A percentile compares a stretch with the other conserved stretches of the same genome.
Evolutionary conservation across 2,888 invertebrate genomes (phyloP).

Genomic region (Diarsia dahlii): DNA sequence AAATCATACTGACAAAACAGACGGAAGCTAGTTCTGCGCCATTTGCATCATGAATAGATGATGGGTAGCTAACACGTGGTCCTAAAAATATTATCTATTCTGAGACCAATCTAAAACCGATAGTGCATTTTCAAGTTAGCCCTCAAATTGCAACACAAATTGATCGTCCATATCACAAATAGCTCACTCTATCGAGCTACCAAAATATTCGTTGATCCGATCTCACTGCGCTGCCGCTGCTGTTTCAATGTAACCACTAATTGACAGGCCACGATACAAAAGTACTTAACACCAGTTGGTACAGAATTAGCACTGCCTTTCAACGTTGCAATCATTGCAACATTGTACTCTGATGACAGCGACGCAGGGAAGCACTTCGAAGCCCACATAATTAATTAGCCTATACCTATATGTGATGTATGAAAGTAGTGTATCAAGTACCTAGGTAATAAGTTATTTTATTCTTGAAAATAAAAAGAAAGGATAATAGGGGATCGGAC

Average conservation of each 20-base stretch:
- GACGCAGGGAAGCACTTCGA: neutral
- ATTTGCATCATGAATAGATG: neutral
- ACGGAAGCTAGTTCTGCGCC: neutral
- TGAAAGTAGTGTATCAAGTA: too few relatives aligned
- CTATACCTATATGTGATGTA: neutral
- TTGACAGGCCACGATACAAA: neutral
- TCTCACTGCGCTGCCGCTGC: neutral
- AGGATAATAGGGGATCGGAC: too few relatives aligned
- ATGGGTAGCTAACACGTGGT: neutral
- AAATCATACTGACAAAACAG: neutral
- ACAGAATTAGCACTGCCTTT: neutral
- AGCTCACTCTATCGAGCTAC: neutral
- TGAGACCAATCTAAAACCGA: neutral
- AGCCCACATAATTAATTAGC: neutral
- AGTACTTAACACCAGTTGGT: neutral
- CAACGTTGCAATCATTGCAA: neutral
- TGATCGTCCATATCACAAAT: neutral
- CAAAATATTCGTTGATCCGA: too few relatives aligned
- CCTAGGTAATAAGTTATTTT: too few relatives aligned
- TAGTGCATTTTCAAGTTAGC: neutral
- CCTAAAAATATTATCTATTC: neutral
- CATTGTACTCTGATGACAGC: neutral
- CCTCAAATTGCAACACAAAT: neutral
- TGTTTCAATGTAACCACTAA: neutral
- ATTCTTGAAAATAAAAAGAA: too few relatives aligned